Evolutionary conservation across 1,140 invertebrate genomes (phyloP), one percentile per base, ranked within the genome.

Genomic region (Chrysopa pallens): DNA sequence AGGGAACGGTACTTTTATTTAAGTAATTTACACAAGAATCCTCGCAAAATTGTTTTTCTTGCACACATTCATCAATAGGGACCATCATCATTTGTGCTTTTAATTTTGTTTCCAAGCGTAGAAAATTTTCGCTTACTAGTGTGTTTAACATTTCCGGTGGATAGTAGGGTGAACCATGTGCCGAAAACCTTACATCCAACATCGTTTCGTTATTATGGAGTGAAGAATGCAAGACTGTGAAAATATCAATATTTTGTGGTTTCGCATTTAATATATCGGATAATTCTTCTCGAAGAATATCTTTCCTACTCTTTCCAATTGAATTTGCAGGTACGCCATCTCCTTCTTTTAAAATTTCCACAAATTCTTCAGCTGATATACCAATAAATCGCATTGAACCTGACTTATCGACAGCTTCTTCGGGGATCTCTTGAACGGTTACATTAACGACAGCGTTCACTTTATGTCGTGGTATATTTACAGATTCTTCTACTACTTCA

Each of bases 81-180:
- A 92, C 74, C 73, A 91, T 79, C 15, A 78, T 63, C 39, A 95
- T 78, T 52, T 75, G 68, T 23, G 17, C 17, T 3, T 23, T 23
- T 23, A 23, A 23, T 23, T 23, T 23, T 5, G 5, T 23, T 23
- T 23, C 17, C 5, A 23, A 23, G 15, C 70, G 63, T 5, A 3
- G 2, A 35, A 35, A 35, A 35, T 15, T 12, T 4, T 31, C 42
- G 27, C 72, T 68, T 11, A 86, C 66, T 42, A 85, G 74, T 1
- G 83, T 82, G 49, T 94, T 87, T 1, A 93, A 62, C 57, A 80
- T 85, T 59, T 89, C 85, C 0, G 86, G 66, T 1, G 77, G 73
- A 53, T 89, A 90, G 56, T 91, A 93, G 0, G 90, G 90, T 1
- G 88, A 92, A 0, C 84, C 85, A 58, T 94, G 90, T 0, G 84